These are phyloP conservation scores for Plecturocebus donacophilus DNA, from an alignment of 2,113 vertebrate genomes.

Conservation along the genomic window DNA sequence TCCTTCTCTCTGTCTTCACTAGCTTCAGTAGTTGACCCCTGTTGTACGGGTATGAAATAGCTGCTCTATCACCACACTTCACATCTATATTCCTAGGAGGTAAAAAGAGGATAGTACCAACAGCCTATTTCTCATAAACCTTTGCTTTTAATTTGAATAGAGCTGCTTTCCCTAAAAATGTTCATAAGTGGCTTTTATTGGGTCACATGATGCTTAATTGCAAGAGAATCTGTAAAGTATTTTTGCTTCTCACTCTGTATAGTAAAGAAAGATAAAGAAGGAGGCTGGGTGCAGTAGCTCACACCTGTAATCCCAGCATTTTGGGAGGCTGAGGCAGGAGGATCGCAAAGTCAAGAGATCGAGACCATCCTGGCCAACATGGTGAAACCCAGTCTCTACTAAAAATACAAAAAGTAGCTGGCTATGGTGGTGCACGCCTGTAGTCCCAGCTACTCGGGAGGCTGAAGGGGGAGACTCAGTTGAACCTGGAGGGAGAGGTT, in stretches of 20 bases:
- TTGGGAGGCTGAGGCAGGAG: no score
- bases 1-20: neutral
- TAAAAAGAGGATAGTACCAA: neutral
- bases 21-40: neutral
- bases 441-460: no score
- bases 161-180: neutral
- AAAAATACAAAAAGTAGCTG: no score
- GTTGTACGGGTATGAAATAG: fast-evolving
- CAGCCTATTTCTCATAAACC: neutral
- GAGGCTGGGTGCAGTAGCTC: no score
- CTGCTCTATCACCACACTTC: neutral
- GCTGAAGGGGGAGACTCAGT: no score
- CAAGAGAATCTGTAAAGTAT: neutral
- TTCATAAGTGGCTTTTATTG: neutral
- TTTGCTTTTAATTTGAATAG: neutral
- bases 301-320: no score
- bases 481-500: no score
- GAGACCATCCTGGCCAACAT: no score
- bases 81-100: neutral
- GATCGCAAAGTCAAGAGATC: no score
- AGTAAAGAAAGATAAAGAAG: neutral
- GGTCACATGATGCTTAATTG: fast-evolving
- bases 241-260: neutral
- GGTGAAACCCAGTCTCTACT: no score
- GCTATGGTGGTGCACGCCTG: no score